These are phyloP conservation scores for Tragopan temminckii DNA, from an alignment of 2,797 vertebrate genomes.

Conservation along the genomic window DNA sequence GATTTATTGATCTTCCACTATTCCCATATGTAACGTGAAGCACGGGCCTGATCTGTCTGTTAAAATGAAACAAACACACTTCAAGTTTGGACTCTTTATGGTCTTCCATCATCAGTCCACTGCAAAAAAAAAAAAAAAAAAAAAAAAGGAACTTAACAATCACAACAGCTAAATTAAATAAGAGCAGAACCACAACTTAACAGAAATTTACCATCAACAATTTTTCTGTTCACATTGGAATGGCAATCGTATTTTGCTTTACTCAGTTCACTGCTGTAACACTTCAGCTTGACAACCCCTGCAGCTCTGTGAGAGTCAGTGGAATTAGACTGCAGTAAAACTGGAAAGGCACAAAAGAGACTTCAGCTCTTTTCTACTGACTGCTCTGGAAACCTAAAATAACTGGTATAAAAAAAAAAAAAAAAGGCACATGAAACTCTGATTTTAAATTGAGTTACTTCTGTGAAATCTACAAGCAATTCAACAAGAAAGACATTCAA, in stretches of 20 bases:
- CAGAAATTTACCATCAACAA: constrained; percentile 8
- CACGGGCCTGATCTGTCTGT: constrained; percentile 4
- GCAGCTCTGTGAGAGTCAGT: fast-evolving
- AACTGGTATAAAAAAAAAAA: not conserved
- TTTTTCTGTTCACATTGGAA: not conserved
- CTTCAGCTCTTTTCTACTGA: not conserved
- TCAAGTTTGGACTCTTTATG: constrained; percentile 24
- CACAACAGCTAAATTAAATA: constrained; percentile 44
- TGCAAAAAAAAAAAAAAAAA: not conserved
- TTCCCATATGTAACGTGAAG: constrained; percentile 36
- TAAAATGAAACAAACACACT: constrained; percentile 25
- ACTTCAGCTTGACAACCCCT: constrained; percentile 19
- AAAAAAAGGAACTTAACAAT: constrained; percentile 20
- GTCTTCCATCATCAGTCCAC: not conserved
- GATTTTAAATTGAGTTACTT: not conserved
- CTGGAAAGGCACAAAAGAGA: not conserved
- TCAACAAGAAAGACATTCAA: not conserved
- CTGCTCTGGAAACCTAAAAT: constrained; percentile 17
- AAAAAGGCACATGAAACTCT: constrained; percentile 1
- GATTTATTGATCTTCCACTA: constrained; percentile 45
- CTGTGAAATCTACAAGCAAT: constrained; percentile 6
- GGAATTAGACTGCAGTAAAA: not conserved
- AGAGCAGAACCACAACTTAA: constrained; percentile 18
- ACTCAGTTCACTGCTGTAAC: not conserved
- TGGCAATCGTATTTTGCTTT: not conserved